A percentile compares a stretch with the other conserved stretches of the same genome.
These are phyloP conservation scores for Thunnus thynnus DNA, from an alignment of 2,113 vertebrate genomes.

Conservation along the genomic window DNA sequence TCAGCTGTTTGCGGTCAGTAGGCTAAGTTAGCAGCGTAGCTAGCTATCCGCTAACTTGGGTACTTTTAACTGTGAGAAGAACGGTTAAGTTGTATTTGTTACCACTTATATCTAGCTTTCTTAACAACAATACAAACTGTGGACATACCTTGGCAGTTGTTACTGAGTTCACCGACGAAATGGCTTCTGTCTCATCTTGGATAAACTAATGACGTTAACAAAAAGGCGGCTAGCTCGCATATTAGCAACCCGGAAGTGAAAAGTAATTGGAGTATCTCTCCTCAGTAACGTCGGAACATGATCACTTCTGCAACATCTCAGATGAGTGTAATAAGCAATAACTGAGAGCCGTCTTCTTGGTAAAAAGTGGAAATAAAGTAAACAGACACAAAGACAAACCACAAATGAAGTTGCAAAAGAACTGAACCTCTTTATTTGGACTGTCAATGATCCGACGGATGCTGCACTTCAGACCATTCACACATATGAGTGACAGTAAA, in stretches of 20 bases:
- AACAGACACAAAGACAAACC: slow-evolving; percentile 46
- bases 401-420: slow-evolving; percentile 78
- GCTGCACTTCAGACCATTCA: slow-evolving; percentile 81
- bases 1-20: slow-evolving; percentile 26
- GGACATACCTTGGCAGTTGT: slow-evolving; percentile 50
- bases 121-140: neutral
- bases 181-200: neutral
- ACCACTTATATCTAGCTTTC: neutral
- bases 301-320: too few relatives aligned
- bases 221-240: slow-evolving; percentile 40
- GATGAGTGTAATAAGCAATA: neutral
- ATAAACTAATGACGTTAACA: slow-evolving; percentile 53
- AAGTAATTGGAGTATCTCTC: slow-evolving; percentile 20
- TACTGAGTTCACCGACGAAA: neutral
- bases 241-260: slow-evolving; percentile 76
- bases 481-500: slow-evolving; percentile 79
- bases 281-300: neutral
- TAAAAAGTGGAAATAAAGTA: neutral
- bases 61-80: neutral
- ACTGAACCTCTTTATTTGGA: slow-evolving; percentile 83
- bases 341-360: too few relatives aligned
- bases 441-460: slow-evolving; percentile 75
- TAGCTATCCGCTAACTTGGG: slow-evolving; percentile 51
- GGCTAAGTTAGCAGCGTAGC: slow-evolving; percentile 36
- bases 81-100: neutral